These are phyloP conservation scores for Brachyhypopomus gauderio DNA, from an alignment of 2,113 vertebrate genomes.

Conservation along the genomic window DNA sequence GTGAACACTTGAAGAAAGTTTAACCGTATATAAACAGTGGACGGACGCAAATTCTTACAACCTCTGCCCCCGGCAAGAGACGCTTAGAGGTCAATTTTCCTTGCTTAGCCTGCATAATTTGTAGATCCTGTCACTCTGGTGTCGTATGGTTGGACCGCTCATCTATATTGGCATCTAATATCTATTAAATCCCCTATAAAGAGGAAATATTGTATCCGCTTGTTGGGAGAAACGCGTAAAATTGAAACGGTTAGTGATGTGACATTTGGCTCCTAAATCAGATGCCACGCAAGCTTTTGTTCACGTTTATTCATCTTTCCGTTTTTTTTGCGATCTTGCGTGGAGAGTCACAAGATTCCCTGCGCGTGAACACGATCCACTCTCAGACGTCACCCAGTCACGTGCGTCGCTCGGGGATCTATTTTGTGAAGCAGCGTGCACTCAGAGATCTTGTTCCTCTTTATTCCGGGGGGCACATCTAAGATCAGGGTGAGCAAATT, in stretches of 20 bases:
- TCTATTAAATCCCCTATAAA: background rate
- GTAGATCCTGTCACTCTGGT: background rate
- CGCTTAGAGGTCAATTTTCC: slow-evolving; percentile 36
- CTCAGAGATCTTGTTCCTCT: slow-evolving; percentile 47
- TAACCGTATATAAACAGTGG: slow-evolving; percentile 55
- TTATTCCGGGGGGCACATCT: slow-evolving; percentile 51
- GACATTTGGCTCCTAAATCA: too few species aligned
- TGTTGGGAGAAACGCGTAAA: background rate
- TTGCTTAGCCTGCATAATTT: background rate
- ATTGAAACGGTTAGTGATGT: background rate
- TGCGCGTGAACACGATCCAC: background rate
- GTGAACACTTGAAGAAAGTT: slow-evolving; percentile 50
- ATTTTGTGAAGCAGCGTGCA: slow-evolving; percentile 39
- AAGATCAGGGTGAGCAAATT: slow-evolving; percentile 41
- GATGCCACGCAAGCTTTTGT: background rate
- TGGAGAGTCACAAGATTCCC: background rate
- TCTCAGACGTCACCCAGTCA: slow-evolving; percentile 29
- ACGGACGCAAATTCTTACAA: slow-evolving; percentile 2
- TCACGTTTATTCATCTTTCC: background rate
- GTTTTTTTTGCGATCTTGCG: background rate
- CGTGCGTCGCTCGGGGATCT: background rate
- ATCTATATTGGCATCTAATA: too few species aligned
- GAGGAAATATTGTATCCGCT: background rate
- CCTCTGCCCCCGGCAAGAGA: slow-evolving; percentile 24
- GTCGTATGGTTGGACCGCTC: background rate